Evolutionary conservation across 2,888 invertebrate species (phyloP).

Genomic region (Sinhomidia bicolor): DNA sequence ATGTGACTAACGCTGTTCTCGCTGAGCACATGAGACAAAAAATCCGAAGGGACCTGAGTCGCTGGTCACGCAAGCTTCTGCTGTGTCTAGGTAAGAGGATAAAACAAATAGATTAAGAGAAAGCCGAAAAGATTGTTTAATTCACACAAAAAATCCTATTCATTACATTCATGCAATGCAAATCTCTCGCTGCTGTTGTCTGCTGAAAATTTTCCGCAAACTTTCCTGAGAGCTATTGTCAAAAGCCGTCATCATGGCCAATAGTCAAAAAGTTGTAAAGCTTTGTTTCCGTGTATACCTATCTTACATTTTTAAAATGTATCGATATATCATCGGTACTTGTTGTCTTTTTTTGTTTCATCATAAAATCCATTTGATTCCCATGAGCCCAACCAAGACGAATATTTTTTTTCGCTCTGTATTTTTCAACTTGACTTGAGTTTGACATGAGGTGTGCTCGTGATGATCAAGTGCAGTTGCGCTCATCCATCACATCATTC

Average conservation of each 20-base stretch:
- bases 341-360: too few species aligned
- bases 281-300: too few species aligned
- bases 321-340: too few species aligned
- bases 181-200: too few species aligned
- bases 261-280: too few species aligned
- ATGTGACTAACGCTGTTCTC: slow-evolving; percentile 71
- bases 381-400: background rate
- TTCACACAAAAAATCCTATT: background rate
- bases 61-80: slow-evolving; percentile 79
- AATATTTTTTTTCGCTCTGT: background rate
- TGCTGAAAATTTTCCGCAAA: too few species aligned
- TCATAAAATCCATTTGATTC: too few species aligned
- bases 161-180: background rate
- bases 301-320: too few species aligned
- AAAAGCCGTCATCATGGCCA: too few species aligned
- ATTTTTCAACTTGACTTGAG: slow-evolving; percentile 9
- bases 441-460: slow-evolving; percentile 60
- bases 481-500: slow-evolving; percentile 26
- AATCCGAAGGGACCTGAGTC: slow-evolving; percentile 78
- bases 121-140: too few species aligned
- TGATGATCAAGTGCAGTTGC: slow-evolving; percentile 56
- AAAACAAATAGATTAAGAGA: background rate
- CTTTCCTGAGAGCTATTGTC: too few species aligned
- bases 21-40: slow-evolving; percentile 76
- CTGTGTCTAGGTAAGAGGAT: slow-evolving; percentile 76